A percentile compares a stretch with the other conserved stretches of the same genome.
phyloP scores from a whole-genome alignment of 2,888 invertebrate species.

The Trachelus stipa region DNA sequence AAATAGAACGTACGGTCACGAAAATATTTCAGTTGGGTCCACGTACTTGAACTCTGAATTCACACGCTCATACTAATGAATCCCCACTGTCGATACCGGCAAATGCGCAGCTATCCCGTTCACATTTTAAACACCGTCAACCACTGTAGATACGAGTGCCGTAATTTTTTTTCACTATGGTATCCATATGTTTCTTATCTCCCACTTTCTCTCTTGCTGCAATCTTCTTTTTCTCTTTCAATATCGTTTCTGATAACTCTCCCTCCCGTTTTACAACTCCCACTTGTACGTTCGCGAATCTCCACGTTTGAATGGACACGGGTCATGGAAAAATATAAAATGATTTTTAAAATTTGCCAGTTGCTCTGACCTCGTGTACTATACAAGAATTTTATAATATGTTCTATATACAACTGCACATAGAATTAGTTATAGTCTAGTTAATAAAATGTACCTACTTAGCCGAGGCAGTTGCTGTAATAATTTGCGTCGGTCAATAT shows the following conservation, averaged over 20 bases:
- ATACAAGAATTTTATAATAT: not conserved
- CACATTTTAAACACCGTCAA: not conserved
- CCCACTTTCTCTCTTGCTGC: not conserved
- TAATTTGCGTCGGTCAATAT: not conserved
- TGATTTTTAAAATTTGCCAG: not conserved
- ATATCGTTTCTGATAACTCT: not conserved
- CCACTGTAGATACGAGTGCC: not conserved
- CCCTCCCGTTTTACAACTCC: not conserved
- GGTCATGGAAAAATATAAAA: not conserved
- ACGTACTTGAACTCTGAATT: not conserved
- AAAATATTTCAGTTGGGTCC: not conserved
- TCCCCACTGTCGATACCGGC: not conserved
- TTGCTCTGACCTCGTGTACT: not conserved
- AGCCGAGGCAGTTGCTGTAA: not conserved
- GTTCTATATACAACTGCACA: not conserved
- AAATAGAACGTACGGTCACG: not conserved
- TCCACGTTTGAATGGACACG: not conserved
- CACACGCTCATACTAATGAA: not conserved
- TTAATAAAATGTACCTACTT: not conserved
- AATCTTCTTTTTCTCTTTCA: no score
- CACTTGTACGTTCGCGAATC: no score
- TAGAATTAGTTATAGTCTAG: not conserved
- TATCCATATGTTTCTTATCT: not conserved
- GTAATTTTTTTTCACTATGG: not conserved
- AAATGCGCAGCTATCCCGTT: not conserved